Evolutionary conservation across 2,113 vertebrate genomes (phyloP).

Genomic region (Aegithalos caudatus): DNA sequence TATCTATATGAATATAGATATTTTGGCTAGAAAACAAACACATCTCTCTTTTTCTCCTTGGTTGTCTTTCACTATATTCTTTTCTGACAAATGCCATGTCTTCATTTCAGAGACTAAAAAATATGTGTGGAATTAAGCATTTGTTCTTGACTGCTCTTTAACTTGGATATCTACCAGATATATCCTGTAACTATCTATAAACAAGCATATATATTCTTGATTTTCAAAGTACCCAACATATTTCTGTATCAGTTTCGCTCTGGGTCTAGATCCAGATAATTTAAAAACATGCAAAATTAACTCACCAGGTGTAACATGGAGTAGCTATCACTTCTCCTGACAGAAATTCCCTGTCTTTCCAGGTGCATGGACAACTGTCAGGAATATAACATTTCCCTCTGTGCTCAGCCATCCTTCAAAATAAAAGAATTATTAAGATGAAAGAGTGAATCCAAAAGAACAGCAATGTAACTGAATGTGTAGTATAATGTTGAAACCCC

Average conservation of each 20-base stretch:
- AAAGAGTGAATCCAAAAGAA: neutral
- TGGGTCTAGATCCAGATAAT: neutral
- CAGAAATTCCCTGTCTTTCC: conserved; percentile 94
- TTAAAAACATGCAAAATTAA: neutral
- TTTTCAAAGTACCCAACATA: neutral
- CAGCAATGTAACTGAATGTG: neutral
- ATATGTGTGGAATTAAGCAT: neutral
- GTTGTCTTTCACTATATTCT: neutral
- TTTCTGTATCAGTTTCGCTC: neutral
- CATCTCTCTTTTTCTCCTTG: neutral
- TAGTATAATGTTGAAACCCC: neutral
- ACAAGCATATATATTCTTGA: neutral
- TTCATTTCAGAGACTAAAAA: neutral
- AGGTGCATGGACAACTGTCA: conserved; percentile 93
- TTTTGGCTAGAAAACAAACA: neutral
- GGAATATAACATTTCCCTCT: conserved; percentile 92
- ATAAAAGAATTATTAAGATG: neutral
- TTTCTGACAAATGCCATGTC: neutral
- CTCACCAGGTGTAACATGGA: conserved; percentile 91
- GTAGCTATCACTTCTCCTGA: conserved; percentile 93
- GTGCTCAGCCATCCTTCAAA: conserved; percentile 88
- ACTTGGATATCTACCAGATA: neutral
- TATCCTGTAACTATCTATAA: neutral
- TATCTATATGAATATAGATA: no score
- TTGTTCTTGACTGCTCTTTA: neutral